Evolutionary conservation across 2,797 vertebrate species (phyloP).

Genomic region (Diplodus puntazzo): DNA sequence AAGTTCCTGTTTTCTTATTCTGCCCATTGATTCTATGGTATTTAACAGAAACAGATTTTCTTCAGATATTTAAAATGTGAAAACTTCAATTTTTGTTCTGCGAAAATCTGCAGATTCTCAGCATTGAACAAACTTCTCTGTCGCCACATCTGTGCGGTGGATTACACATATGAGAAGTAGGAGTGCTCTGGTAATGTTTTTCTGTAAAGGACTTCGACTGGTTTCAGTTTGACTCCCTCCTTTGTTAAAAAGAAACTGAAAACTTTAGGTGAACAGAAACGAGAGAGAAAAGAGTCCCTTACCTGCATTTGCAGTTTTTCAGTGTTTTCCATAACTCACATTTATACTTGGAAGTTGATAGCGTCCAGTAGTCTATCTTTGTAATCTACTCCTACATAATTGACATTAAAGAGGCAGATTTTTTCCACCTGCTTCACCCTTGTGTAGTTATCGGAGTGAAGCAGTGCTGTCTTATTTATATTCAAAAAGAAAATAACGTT

Average conservation of each 20-base stretch:
- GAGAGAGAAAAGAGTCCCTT: no score
- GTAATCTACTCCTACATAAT: neutral
- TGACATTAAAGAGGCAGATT: neutral
- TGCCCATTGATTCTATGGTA: neutral
- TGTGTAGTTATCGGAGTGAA: neutral
- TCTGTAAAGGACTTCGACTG: no score
- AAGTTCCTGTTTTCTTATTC: neutral
- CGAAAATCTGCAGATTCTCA: neutral
- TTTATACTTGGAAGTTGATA: neutral
- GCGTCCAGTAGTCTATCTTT: neutral
- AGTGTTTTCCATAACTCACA: neutral
- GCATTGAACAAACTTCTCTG: neutral
- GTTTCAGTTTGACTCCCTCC: conserved; percentile 20
- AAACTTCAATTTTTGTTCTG: neutral
- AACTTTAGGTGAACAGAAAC: conserved; percentile 17
- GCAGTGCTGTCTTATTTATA: neutral
- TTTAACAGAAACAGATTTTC: neutral
- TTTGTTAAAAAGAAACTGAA: neutral
- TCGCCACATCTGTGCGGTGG: neutral
- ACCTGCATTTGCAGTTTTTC: no score
- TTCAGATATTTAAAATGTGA: neutral
- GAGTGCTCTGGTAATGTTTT: neutral
- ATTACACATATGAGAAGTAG: neutral
- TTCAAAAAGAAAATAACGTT: neutral
- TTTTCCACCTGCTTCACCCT: neutral